A percentile compares a stretch with the other conserved stretches of the same genome.
Evolutionary conservation across 2,797 vertebrate genomes (phyloP).

Genomic region (Xenentodon cancila): DNA sequence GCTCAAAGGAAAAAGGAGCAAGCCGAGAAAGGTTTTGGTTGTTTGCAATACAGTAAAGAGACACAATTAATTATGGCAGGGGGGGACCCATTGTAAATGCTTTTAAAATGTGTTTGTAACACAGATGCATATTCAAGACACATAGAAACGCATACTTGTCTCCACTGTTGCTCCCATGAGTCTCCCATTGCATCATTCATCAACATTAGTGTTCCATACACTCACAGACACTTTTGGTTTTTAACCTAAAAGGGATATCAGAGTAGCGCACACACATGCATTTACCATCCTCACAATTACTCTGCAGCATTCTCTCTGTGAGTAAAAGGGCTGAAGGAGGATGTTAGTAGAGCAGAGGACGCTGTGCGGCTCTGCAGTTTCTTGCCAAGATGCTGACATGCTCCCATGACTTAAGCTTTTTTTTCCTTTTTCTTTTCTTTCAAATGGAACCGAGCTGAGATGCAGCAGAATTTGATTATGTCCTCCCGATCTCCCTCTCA

Average conservation of each 20-base stretch:
- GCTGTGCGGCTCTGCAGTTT: slow-evolving; percentile 31
- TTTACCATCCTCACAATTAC: slow-evolving; percentile 55
- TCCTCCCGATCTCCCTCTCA: slow-evolving; percentile 31
- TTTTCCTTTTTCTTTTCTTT: slow-evolving; percentile 1
- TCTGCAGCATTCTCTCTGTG: slow-evolving; percentile 34
- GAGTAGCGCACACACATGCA: slow-evolving; percentile 8
- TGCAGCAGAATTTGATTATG: slow-evolving; percentile 63
- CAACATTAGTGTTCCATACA: slow-evolving; percentile 63
- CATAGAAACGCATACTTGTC: slow-evolving; percentile 28
- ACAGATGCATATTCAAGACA: slow-evolving; percentile 15
- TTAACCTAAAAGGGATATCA: slow-evolving; percentile 22
- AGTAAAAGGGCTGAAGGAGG: slow-evolving; percentile 52
- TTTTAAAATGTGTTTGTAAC: slow-evolving; percentile 30
- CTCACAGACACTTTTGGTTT: neutral
- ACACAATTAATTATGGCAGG: neutral
- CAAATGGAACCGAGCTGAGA: slow-evolving; percentile 56
- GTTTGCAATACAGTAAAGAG: neutral
- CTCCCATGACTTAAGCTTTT: slow-evolving; percentile 21
- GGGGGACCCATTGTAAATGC: slow-evolving; percentile 23
- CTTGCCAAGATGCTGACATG: slow-evolving; percentile 55
- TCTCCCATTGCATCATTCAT: slow-evolving; percentile 71
- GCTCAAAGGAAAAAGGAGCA: neutral
- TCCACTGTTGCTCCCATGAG: slow-evolving; percentile 60
- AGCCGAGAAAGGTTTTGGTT: neutral
- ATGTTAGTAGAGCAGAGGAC: slow-evolving; percentile 47